Conservation (phyloP, 2,888 invertebrate species). For the Pegoplata infirma region DNA sequence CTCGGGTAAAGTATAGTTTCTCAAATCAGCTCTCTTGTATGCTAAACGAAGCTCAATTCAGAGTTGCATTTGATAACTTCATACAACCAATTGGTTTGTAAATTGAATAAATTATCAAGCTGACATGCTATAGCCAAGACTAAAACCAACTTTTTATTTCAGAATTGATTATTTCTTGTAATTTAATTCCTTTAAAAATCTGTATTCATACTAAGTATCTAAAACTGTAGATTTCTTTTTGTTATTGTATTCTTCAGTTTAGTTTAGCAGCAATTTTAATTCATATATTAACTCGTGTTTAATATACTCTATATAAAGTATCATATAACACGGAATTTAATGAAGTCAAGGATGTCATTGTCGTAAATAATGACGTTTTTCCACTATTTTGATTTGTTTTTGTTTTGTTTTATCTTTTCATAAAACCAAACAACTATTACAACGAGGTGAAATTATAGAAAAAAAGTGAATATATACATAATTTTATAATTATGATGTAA, state of each 20-base stretch:
- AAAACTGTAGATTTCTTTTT: slow-evolving; percentile 14
- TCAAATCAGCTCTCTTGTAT: too few relatives aligned
- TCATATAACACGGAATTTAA: slow-evolving; percentile 69
- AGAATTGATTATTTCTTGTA: too few relatives aligned
- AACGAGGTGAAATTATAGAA: background rate
- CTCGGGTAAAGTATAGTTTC: too few relatives aligned
- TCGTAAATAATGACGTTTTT: slow-evolving; percentile 64
- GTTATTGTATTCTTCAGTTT: background rate
- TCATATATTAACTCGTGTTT: slow-evolving; percentile 36
- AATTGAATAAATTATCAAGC: too few relatives aligned
- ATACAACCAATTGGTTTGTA: too few relatives aligned
- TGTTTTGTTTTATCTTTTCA: background rate
- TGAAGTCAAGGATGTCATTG: slow-evolving; percentile 76
- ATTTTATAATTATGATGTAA: too few relatives aligned
- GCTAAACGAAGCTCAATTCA: too few relatives aligned
- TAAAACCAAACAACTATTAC: background rate
- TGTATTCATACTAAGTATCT: background rate
- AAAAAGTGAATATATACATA: too few relatives aligned
- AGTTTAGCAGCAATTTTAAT: slow-evolving; percentile 27
- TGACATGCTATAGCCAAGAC: too few relatives aligned
- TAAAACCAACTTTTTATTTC: too few relatives aligned
- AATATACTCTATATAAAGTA: slow-evolving; percentile 35
- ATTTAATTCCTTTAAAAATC: background rate
- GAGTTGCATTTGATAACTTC: too few relatives aligned
- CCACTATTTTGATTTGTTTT: slow-evolving; percentile 2